A percentile compares a stretch with the other conserved stretches of the same genome.
These are phyloP conservation scores for Corynorhinus townsendii DNA, from an alignment of 2,113 vertebrate species.

Conservation along the genomic window DNA sequence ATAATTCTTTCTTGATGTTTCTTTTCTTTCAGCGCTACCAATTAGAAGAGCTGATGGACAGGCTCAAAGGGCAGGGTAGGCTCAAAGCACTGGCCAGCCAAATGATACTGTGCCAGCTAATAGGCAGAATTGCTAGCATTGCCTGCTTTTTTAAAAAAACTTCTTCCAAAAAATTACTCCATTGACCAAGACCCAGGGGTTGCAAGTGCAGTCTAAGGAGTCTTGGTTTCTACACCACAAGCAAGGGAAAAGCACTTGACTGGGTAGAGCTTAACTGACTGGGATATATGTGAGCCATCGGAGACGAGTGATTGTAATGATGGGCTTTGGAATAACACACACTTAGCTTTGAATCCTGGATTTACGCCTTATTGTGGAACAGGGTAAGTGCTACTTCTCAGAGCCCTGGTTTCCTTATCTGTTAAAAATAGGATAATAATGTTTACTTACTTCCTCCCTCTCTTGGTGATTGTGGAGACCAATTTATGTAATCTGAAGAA, in stretches of 20 bases:
- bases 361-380: not conserved
- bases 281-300: not conserved
- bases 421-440: not conserved
- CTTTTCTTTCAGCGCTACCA: not conserved
- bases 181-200: not conserved
- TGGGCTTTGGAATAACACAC: not conserved
- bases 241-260: not conserved
- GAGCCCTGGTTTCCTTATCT: not conserved
- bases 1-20: not conserved
- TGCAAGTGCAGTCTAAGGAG: not conserved
- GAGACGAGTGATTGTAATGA: not conserved
- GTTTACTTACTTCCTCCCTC: not conserved
- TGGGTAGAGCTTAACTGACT: not conserved
- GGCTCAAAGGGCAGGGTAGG: not conserved
- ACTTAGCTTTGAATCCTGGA: not conserved
- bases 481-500: not conserved
- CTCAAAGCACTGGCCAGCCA: not conserved
- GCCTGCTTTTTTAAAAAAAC: not conserved
- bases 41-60: not conserved
- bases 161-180: not conserved
- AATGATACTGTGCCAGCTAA: not conserved
- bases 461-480: not conserved
- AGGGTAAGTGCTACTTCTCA: not conserved
- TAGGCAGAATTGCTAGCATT: not conserved
- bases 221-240: not conserved